Evolutionary conservation across 1,140 invertebrate genomes (phyloP).

Genomic region (Lasioglossum baleicum): DNA sequence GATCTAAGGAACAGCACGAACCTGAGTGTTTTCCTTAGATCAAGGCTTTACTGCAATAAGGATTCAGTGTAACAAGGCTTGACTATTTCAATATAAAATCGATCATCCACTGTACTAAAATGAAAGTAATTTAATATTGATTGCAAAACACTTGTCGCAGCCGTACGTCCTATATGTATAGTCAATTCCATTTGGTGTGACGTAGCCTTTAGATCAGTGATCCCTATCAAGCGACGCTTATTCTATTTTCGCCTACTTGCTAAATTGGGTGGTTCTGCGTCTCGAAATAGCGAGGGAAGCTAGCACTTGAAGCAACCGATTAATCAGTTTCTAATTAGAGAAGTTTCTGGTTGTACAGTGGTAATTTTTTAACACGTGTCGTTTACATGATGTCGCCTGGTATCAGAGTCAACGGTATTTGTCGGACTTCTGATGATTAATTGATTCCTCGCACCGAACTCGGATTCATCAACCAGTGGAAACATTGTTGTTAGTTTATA

Average conservation of each 20-base stretch:
- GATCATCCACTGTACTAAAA: no score
- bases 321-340: constrained; percentile 35
- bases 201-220: constrained; percentile 3
- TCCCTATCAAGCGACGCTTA: constrained; percentile 16
- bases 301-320: constrained; percentile 19
- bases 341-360: constrained; percentile 16
- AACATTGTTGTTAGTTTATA: neutral
- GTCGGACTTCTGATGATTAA: constrained; percentile 5
- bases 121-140: no score
- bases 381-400: constrained; percentile 11
- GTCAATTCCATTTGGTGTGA: neutral
- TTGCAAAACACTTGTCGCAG: no score
- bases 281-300: constrained; percentile 27
- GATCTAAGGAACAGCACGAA: no score
- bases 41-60: no score
- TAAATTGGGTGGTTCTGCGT: constrained; percentile 10
- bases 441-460: neutral
- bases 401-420: constrained; percentile 9
- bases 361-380: constrained; percentile 17
- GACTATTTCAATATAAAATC: no score
- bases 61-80: no score
- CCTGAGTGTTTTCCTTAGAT: no score
- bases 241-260: constrained; percentile 27
- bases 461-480: neutral
- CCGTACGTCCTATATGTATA: neutral